Conservation (phyloP, 2,888 invertebrate genomes). For the Rotaria magnacalcarata region DNA sequence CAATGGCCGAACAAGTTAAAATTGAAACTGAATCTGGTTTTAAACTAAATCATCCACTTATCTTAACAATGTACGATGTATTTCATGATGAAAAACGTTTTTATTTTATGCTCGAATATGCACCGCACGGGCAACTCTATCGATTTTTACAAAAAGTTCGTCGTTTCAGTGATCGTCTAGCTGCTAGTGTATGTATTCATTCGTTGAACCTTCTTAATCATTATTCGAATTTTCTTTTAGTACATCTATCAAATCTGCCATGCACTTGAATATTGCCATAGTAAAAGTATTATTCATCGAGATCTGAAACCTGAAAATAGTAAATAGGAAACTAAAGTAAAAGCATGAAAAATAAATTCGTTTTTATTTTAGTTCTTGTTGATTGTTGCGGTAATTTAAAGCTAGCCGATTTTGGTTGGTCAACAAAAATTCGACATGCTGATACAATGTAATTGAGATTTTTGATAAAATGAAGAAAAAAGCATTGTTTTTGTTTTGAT, state of each 20-base stretch:
- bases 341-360: not conserved
- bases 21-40: slow-evolving; percentile 32
- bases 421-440: slow-evolving; percentile 61
- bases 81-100: slow-evolving; percentile 56
- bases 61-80: slow-evolving; percentile 54
- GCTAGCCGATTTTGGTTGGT: slow-evolving; percentile 97
- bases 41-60: slow-evolving; percentile 53
- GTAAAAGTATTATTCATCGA: slow-evolving; percentile 80
- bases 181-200: slow-evolving; percentile 50
- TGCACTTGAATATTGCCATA: slow-evolving; percentile 81
- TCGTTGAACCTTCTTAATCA: not conserved
- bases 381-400: slow-evolving; percentile 80
- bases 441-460: not conserved
- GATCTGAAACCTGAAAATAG: slow-evolving; percentile 91
- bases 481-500: not conserved
- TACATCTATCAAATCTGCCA: slow-evolving; percentile 80
- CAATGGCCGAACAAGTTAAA: slow-evolving; percentile 32
- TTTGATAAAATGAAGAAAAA: no score
- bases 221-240: slow-evolving; percentile 51
- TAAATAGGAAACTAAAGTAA: not conserved
- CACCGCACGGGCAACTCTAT: slow-evolving; percentile 55
- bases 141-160: slow-evolving; percentile 51
- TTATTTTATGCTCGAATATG: slow-evolving; percentile 57
- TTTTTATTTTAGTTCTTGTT: slow-evolving; percentile 65
- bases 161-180: slow-evolving; percentile 52